These are phyloP conservation scores for Ochotona princeps DNA, from an alignment of 2,113 vertebrate species.

Conservation along the genomic window DNA sequence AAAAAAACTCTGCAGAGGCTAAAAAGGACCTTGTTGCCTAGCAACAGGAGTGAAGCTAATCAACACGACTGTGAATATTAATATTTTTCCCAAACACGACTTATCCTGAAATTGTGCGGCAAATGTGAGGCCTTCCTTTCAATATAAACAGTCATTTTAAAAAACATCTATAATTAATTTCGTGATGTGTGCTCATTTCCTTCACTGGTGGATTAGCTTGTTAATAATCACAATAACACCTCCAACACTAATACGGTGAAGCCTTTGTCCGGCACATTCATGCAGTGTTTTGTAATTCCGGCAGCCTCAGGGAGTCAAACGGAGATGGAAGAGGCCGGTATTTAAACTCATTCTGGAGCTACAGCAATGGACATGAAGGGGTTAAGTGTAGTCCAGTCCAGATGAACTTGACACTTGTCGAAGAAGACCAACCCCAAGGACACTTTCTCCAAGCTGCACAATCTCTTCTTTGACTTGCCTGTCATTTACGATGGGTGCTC, in stretches of 20 bases:
- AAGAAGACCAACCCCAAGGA: not conserved
- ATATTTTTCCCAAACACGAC: constrained; percentile 84
- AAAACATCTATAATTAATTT: constrained; percentile 77
- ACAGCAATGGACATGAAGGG: not conserved
- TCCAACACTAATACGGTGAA: not conserved
- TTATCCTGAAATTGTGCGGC: constrained; percentile 83
- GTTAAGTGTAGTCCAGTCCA: not conserved
- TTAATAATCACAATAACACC: constrained; percentile 61
- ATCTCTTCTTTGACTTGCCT: constrained; percentile 8
- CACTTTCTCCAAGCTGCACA: not conserved
- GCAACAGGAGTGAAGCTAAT: constrained; percentile 87
- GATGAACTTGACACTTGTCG: not conserved
- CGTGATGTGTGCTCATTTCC: constrained; percentile 70
- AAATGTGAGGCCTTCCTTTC: constrained; percentile 75
- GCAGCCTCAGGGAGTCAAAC: not conserved
- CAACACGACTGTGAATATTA: constrained; percentile 86
- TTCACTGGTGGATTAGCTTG: constrained; percentile 69
- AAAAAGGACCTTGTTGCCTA: constrained; percentile 86
- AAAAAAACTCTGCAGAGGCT: constrained; percentile 74
- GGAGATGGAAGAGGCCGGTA: not conserved
- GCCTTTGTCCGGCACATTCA: constrained; percentile 60
- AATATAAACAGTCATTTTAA: constrained; percentile 77
- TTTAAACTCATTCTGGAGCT: constrained; percentile 14
- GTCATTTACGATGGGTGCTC: not conserved
- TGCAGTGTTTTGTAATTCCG: constrained; percentile 47